A percentile compares a stretch with the other conserved stretches of the same genome.
These are phyloP conservation scores for Ceyx erithaca DNA, from an alignment of 2,797 vertebrate genomes.

Conservation along the genomic window DNA sequence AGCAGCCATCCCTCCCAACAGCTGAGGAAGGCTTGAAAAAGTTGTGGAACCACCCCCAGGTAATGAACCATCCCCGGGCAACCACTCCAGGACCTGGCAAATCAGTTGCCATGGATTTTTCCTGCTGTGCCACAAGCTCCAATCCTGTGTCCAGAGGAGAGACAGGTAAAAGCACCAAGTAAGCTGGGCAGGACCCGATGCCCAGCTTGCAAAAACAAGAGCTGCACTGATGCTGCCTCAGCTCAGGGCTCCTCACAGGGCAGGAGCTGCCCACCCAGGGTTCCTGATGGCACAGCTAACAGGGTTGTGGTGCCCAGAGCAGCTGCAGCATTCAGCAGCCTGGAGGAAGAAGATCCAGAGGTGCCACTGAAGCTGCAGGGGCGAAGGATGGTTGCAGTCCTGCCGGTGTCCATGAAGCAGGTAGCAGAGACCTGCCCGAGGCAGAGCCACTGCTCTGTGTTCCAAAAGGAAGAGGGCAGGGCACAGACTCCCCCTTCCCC, in stretches of 20 bases:
- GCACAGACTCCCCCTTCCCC: background rate
- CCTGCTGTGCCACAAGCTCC: conserved; percentile 5
- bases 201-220: accelerated
- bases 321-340: accelerated
- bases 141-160: background rate
- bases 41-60: background rate
- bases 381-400: background rate
- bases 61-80: too few species aligned
- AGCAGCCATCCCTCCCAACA: background rate
- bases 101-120: background rate
- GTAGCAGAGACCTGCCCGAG: background rate
- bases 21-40: conserved; percentile 35
- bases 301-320: background rate
- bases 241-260: background rate
- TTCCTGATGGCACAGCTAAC: background rate
- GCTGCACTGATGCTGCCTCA: background rate
- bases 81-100: background rate
- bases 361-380: background rate
- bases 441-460: background rate
- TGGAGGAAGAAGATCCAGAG: background rate
- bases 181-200: background rate
- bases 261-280: background rate
- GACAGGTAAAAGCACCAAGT: background rate
- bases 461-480: background rate
- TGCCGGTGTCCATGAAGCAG: background rate